Conservation (phyloP, 2,113 vertebrate genomes). For the Acrocephalus arundinaceus region DNA sequence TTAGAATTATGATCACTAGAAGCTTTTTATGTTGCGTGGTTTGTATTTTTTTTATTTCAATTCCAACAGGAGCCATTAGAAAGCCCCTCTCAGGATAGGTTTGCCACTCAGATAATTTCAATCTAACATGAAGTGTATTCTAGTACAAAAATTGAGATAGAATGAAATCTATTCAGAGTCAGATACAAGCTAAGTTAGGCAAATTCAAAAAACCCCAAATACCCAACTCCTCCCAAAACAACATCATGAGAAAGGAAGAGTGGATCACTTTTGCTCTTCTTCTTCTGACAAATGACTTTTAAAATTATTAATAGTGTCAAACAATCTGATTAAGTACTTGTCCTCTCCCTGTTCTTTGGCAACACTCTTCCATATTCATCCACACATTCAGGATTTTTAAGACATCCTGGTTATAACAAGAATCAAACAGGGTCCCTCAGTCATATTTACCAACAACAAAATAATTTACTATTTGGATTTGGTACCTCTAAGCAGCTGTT, state of each 20-base stretch:
- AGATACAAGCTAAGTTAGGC: background rate
- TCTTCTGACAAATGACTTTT: background rate
- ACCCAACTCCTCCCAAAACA: background rate
- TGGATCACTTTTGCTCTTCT: background rate
- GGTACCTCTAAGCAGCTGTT: conserved; percentile 92
- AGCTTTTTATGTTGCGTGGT: background rate
- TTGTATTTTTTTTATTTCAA: background rate
- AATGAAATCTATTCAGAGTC: background rate
- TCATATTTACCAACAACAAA: background rate
- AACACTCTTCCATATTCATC: background rate
- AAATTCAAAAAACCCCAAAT: background rate
- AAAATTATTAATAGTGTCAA: background rate
- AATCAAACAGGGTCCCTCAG: background rate
- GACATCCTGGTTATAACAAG: background rate
- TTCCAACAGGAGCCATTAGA: background rate
- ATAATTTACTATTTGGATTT: background rate
- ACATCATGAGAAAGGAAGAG: background rate
- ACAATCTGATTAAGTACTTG: background rate
- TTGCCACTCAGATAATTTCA: background rate
- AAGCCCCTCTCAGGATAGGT: background rate
- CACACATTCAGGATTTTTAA: background rate
- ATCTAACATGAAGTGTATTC: background rate
- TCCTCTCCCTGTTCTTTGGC: background rate
- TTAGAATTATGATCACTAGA: background rate
- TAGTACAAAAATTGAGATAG: background rate